A percentile compares a stretch with the other conserved stretches of the same genome.
phyloP scores from a whole-genome alignment of 2,113 vertebrate genomes.

The Pavo muticus region DNA sequence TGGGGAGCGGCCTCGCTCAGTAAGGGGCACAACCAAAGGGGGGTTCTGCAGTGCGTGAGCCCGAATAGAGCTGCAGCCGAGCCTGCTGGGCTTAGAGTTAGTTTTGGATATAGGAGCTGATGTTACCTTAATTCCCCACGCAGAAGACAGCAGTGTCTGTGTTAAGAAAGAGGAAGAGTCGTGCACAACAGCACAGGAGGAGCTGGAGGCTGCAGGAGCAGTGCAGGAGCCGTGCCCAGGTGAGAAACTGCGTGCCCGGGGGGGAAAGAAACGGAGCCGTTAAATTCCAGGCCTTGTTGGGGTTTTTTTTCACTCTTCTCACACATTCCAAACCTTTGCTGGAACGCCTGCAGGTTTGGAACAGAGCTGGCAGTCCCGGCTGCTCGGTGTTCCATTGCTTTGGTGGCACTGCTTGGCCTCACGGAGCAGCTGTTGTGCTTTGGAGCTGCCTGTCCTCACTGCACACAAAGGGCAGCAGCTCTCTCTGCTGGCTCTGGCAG shows the following conservation, averaged over 20 bases:
- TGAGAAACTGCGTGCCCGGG: conserved; percentile 33
- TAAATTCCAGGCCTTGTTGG: neutral
- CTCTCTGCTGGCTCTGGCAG: neutral
- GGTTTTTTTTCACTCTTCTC: fast-evolving
- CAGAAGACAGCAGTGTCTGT: neutral
- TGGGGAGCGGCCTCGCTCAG: neutral
- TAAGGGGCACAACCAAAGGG: neutral
- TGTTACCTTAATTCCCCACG: too few relatives aligned
- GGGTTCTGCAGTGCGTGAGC: neutral
- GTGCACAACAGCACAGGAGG: neutral
- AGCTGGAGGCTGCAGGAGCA: neutral
- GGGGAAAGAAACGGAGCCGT: neutral
- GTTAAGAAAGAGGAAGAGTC: conserved; percentile 35
- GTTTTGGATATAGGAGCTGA: neutral
- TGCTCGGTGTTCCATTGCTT: neutral
- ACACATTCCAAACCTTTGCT: neutral
- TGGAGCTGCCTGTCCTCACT: neutral
- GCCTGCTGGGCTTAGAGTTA: neutral
- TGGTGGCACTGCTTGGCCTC: neutral
- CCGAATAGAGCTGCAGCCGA: neutral
- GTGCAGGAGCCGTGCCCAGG: neutral
- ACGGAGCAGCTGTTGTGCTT: neutral
- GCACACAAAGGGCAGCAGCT: neutral
- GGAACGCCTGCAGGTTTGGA: neutral
- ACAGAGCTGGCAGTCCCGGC: neutral